Evolutionary conservation across 2,797 vertebrate species (phyloP).

Genomic region (Syncerus caffer): DNA sequence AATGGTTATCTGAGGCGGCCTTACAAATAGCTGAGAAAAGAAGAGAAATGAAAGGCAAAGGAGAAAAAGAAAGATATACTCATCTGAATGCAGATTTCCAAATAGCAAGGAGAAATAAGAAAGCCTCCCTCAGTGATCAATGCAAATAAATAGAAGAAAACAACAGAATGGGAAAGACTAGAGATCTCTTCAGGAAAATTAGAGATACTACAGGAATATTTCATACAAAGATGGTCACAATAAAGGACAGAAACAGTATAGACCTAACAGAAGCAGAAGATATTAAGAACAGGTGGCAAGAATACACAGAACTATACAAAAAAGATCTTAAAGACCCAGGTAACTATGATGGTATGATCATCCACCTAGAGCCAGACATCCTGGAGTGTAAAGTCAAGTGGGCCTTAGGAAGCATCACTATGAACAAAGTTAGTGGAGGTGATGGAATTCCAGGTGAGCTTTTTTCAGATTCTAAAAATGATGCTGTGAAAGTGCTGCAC

Average conservation of each 20-base stretch:
- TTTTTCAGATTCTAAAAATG: background rate
- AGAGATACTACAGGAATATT: background rate
- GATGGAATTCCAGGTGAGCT: background rate
- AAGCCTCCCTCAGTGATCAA: background rate
- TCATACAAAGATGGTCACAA: background rate
- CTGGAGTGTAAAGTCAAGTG: background rate
- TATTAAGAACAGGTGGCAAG: background rate
- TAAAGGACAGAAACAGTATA: background rate
- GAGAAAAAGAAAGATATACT: background rate
- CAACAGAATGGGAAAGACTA: background rate
- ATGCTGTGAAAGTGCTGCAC: background rate
- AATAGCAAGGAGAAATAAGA: background rate
- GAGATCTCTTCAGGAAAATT: background rate
- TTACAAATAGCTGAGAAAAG: background rate
- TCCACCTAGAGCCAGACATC: background rate
- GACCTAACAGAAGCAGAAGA: background rate
- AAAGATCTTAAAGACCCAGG: background rate
- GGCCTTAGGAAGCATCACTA: background rate
- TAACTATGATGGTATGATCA: background rate
- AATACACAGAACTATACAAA: background rate
- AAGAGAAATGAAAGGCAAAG: background rate
- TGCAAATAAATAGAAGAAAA: background rate
- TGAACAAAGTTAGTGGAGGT: background rate
- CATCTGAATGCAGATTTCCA: background rate
- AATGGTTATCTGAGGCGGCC: background rate